phyloP scores from a whole-genome alignment of 1,140 invertebrate genomes.

The Amphibalanus amphitrite region DNA sequence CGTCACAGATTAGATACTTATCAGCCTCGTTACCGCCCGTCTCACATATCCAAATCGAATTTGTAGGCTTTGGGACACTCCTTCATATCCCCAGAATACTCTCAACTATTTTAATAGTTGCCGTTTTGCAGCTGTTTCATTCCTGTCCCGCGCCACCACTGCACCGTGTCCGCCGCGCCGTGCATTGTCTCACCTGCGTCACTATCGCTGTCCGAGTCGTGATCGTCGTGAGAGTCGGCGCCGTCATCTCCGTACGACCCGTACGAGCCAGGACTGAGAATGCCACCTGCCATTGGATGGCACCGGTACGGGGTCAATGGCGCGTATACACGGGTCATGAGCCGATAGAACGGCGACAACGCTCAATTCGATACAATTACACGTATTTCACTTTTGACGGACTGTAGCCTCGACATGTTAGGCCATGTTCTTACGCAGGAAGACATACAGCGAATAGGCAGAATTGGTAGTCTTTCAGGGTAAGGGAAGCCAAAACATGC shows the following conservation, averaged over 20 bases:
- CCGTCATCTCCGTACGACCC: conserved; percentile 67
- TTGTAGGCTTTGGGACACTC: not conserved
- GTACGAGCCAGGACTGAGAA: conserved; percentile 58
- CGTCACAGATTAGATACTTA: too few relatives aligned
- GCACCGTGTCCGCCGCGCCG: not conserved
- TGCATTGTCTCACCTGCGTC: conserved; percentile 8
- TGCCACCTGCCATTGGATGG: conserved; percentile 32
- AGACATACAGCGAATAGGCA: too few relatives aligned
- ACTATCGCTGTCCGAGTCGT: conserved; percentile 26
- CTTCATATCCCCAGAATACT: not conserved
- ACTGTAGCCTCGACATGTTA: too few relatives aligned
- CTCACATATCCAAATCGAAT: too few relatives aligned
- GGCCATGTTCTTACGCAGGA: too few relatives aligned
- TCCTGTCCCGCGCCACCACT: too few relatives aligned
- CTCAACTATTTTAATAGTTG: not conserved
- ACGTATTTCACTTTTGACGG: too few relatives aligned
- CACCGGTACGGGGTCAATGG: not conserved
- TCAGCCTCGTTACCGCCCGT: too few relatives aligned
- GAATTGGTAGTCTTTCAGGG: too few relatives aligned
- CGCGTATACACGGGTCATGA: not conserved
- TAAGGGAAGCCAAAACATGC: too few relatives aligned
- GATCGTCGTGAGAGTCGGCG: conserved; percentile 57
- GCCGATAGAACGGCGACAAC: too few relatives aligned
- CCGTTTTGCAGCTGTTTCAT: not conserved
- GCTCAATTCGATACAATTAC: too few relatives aligned